Conservation (phyloP, 1,140 invertebrate species). For the Pararge aegeria region DNA sequence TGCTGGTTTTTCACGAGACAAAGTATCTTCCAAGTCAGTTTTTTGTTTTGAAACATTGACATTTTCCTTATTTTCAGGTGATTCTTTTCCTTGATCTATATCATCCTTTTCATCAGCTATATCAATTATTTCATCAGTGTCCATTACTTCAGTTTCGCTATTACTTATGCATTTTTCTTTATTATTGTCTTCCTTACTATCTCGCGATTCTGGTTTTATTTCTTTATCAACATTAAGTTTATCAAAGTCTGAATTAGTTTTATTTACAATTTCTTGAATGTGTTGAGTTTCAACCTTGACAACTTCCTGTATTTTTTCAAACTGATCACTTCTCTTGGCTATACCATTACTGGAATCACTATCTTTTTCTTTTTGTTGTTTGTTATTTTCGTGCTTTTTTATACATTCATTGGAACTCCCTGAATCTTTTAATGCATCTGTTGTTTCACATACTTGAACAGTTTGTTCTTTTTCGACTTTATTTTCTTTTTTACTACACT, state of each 20-base stretch:
- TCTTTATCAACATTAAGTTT: neutral
- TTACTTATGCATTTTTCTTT: constrained; percentile 1
- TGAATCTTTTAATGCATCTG: neutral
- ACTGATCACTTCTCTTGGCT: neutral
- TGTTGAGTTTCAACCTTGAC: neutral
- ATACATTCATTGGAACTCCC: neutral
- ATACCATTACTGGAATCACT: neutral
- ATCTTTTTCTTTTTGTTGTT: neutral
- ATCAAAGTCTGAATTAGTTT: neutral
- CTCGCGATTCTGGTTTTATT: neutral
- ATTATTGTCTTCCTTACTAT: constrained; percentile 5
- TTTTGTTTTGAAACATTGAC: constrained; percentile 14
- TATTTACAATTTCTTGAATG: neutral
- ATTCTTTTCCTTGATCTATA: neutral
- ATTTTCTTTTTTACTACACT: constrained; percentile 3
- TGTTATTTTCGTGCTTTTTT: neutral
- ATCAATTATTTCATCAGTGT: constrained; percentile 24
- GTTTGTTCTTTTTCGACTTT: no score
- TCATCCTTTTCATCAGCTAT: constrained; percentile 21
- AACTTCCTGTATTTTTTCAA: neutral
- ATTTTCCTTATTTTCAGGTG: neutral
- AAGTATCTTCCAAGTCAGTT: neutral
- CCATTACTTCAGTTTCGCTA: constrained; percentile 8
- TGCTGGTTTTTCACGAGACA: neutral
- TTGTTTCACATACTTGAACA: neutral